A percentile compares a stretch with the other conserved stretches of the same genome.
Evolutionary conservation across 1,140 invertebrate species (phyloP).

Genomic region (Psix sp.): DNA sequence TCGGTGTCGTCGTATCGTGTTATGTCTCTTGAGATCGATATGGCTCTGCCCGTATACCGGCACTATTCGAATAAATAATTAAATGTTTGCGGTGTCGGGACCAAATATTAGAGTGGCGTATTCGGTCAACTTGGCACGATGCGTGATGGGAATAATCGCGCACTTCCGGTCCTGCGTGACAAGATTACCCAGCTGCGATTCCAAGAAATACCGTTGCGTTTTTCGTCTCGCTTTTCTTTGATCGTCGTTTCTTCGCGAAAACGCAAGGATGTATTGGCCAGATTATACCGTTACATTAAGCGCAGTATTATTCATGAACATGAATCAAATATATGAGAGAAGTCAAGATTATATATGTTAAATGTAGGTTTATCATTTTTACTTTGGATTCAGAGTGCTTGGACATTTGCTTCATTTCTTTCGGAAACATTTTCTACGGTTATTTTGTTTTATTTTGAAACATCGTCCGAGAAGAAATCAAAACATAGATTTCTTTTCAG

Average conservation of each 20-base stretch:
- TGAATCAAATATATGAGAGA: conserved; percentile 10
- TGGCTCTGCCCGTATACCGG: conserved; percentile 17
- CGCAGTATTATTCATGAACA: conserved; percentile 12
- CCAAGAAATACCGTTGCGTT: conserved; percentile 29
- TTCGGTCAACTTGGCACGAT: conserved; percentile 47
- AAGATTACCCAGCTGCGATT: conserved; percentile 48
- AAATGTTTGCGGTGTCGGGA: conserved; percentile 31
- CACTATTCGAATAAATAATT: conserved; percentile 55
- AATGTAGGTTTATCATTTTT: no score
- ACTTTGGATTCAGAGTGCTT: no score
- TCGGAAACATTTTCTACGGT: no score
- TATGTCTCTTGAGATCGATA: conserved; percentile 53
- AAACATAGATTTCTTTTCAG: no score
- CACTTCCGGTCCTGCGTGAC: conserved; percentile 46
- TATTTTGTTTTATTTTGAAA: no score
- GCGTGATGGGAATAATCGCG: conserved; percentile 51
- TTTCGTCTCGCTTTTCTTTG: conserved; percentile 12
- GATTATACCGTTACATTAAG: conserved; percentile 19
- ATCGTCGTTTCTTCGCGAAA: conserved; percentile 5
- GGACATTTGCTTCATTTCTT: no score
- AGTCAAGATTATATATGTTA: no score
- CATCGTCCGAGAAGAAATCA: no score
- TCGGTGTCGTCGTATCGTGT: conserved; percentile 52
- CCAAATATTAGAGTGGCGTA: conserved; percentile 18
- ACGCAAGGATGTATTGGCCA: conserved; percentile 13